Conservation (phyloP, 2,797 vertebrate species). For the Argya squamiceps region DNA sequence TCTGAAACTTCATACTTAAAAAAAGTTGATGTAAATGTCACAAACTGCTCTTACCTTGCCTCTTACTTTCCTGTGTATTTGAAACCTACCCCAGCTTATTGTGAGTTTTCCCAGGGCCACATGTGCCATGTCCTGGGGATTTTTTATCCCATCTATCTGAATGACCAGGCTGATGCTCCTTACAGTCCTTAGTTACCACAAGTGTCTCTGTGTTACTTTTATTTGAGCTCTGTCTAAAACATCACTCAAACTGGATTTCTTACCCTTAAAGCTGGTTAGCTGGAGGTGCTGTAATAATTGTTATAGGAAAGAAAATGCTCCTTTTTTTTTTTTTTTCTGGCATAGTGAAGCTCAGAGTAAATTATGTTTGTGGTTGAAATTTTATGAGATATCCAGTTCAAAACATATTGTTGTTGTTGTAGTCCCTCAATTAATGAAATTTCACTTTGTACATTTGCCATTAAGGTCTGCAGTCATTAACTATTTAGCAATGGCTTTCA, state of each 20-base stretch:
- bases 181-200: background rate
- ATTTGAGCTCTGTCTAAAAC: background rate
- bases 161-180: background rate
- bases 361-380: background rate
- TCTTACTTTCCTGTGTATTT: background rate
- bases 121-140: fast-evolving
- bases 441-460: background rate
- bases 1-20: background rate
- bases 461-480: background rate
- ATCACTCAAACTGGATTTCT: fast-evolving
- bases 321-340: fast-evolving
- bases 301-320: background rate
- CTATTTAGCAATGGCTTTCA: background rate
- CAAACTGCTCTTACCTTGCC: background rate
- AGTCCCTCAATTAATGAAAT: background rate
- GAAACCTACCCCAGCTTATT: background rate
- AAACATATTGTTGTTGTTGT: background rate
- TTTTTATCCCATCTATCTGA: background rate
- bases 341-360: fast-evolving
- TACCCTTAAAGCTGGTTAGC: background rate
- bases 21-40: background rate
- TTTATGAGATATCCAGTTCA: fast-evolving
- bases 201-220: background rate
- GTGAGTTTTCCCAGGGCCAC: background rate
- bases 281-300: background rate